Conservation (phyloP, 2,113 vertebrate genomes). For the Percopsis transmontana region DNA sequence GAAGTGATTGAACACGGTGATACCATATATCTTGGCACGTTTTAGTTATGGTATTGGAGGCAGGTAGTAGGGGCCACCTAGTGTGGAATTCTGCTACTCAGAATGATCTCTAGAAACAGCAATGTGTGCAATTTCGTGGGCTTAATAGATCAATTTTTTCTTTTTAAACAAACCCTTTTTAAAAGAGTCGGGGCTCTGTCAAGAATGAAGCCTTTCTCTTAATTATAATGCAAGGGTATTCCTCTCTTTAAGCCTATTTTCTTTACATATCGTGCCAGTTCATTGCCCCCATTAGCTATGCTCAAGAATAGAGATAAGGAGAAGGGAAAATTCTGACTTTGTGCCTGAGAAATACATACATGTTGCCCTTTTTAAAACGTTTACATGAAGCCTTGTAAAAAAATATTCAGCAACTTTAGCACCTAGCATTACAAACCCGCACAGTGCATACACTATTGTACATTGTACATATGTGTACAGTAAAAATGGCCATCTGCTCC, state of each 20-base stretch:
- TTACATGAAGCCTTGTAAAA: constrained; percentile 68
- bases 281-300: constrained; percentile 32
- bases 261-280: constrained; percentile 52
- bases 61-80: constrained; percentile 1
- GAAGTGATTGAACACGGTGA: constrained; percentile 16
- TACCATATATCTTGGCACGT: constrained; percentile 51
- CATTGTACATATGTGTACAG: not conserved
- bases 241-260: constrained; percentile 55
- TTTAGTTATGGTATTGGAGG: constrained; percentile 11
- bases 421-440: constrained; percentile 28
- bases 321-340: constrained; percentile 46
- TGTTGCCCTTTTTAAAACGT: constrained; percentile 66
- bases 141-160: constrained; percentile 9
- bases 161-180: constrained; percentile 24
- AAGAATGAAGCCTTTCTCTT: not conserved
- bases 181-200: not conserved
- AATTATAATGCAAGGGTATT: constrained; percentile 33
- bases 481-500: not conserved
- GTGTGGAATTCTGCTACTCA: constrained; percentile 39
- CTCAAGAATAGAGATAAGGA: constrained; percentile 38
- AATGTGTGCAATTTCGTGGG: constrained; percentile 63
- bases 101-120: constrained; percentile 49
- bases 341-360: constrained; percentile 65
- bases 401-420: constrained; percentile 19
- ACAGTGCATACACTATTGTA: constrained; percentile 11